Evolutionary conservation across 2,888 invertebrate species (phyloP).

Genomic region (Pediacus dermestoides): DNA sequence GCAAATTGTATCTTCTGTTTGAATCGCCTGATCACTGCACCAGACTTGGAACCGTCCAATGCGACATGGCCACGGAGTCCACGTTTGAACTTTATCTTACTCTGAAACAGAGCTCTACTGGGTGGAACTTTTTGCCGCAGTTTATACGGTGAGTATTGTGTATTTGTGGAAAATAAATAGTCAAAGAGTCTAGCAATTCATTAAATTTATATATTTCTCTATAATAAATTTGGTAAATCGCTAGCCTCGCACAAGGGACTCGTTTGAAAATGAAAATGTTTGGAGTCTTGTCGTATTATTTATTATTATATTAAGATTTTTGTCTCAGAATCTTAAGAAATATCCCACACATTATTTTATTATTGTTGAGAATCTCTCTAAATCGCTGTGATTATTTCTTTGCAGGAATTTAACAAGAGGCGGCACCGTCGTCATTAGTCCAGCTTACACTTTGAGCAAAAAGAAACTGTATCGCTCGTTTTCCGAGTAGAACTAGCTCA

Average conservation of each 20-base stretch:
- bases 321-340: too few relatives aligned
- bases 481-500: conserved; percentile 33
- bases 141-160: conserved; percentile 66
- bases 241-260: too few relatives aligned
- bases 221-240: too few relatives aligned
- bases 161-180: background rate
- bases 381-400: too few relatives aligned
- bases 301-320: too few relatives aligned
- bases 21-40: conserved; percentile 61
- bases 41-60: conserved; percentile 75
- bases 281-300: too few relatives aligned
- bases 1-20: conserved; percentile 80
- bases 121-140: conserved; percentile 85
- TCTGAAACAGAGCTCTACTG: conserved; percentile 76
- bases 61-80: conserved; percentile 80
- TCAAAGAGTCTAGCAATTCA: too few relatives aligned
- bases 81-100: conserved; percentile 88
- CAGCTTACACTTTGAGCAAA: conserved; percentile 84
- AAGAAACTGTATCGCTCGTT: conserved; percentile 84
- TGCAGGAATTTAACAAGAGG: conserved; percentile 75
- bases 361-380: too few relatives aligned
- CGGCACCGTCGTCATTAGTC: conserved; percentile 84
- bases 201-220: too few relatives aligned
- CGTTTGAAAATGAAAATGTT: too few relatives aligned
- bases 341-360: too few relatives aligned